These are phyloP conservation scores for Ptycholaimellus sp. DNA, from an alignment of 2,888 invertebrate species.

Conservation along the genomic window DNA sequence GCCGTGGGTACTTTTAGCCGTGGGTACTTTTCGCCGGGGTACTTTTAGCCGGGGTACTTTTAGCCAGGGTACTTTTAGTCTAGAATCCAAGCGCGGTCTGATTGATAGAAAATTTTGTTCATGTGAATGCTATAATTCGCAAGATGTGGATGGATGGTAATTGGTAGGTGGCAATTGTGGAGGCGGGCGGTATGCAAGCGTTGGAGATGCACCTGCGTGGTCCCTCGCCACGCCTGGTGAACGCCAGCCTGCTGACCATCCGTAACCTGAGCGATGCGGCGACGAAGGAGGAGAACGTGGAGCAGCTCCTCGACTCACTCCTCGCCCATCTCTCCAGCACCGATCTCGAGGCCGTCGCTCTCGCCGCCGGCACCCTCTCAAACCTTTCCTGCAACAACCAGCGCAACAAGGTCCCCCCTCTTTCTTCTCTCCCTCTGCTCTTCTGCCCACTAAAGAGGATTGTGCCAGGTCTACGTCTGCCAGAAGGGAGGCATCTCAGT, in stretches of 20 bases:
- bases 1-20: too few relatives aligned
- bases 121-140: too few relatives aligned
- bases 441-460: not conserved
- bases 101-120: too few relatives aligned
- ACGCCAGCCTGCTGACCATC: conserved; percentile 29
- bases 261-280: conserved; percentile 94
- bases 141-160: too few relatives aligned
- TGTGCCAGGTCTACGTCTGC: conserved; percentile 33
- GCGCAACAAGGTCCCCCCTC: conserved; percentile 43
- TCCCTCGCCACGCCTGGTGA: conserved; percentile 68
- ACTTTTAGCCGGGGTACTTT: too few relatives aligned
- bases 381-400: conserved; percentile 99
- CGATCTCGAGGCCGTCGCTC: conserved; percentile 87
- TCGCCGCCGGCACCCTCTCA: conserved; percentile 89
- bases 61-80: too few relatives aligned
- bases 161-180: too few relatives aligned
- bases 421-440: not conserved
- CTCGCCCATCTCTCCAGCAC: conserved; percentile 47
- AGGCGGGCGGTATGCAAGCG: conserved; percentile 79
- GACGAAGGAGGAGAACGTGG: conserved; percentile 43
- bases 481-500: conserved; percentile 68
- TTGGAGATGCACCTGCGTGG: conserved; percentile 80
- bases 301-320: conserved; percentile 47
- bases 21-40: too few relatives aligned
- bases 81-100: too few relatives aligned